Base-by-base conservation (phyloP, 2,797 vertebrate species). In the Pseudochaenichthys georgianus region DNA sequence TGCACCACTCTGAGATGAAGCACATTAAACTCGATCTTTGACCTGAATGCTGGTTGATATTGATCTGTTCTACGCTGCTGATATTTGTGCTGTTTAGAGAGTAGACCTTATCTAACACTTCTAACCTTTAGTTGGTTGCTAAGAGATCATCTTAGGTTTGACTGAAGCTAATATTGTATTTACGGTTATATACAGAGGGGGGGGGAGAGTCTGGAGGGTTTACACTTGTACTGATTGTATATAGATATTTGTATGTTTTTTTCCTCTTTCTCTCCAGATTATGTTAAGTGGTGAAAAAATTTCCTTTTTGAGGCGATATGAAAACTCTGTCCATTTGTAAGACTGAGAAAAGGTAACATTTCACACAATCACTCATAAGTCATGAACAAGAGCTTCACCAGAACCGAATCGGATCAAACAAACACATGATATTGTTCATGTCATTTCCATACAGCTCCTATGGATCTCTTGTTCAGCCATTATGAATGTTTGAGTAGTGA, bases 261-360 rank as follows among this genome's bases (percentile, higher is more conserved):
- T 46, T 17, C 54, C 23, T 87, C 60, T 81, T 43, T 85, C 62
- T 81, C 43, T 78, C 48, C 78, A 84, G 75, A 90, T 81, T 60
- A 86, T 88, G 89, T 92, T 72, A 88, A 84, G 80, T 88, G 82
- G 73, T 86, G 71, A 84, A 78, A 38, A 80, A 81, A 69, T 64
- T 43, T 87, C 74, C 84, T 70, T 55, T 80, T 79, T 73, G 87
- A 93, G 93, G 93, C 90, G 59, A 93, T 84, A 95, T 95, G 94
- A 95, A 38, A 87, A 86, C 93, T 94, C 93, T 94, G 93, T 91
- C 89, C 92, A 89, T 91, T 74, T 80, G 70, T 80, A 68, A 82
- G 70, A 77, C 89, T 87, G 86, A 86, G 66, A 79, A 46, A 76
- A 77, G 73, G 43, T 75, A 73, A 79, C 83, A 73, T 90, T 82